These are phyloP conservation scores for Hypsopygia costalis DNA, from an alignment of 2,888 invertebrate genomes.

Conservation along the genomic window DNA sequence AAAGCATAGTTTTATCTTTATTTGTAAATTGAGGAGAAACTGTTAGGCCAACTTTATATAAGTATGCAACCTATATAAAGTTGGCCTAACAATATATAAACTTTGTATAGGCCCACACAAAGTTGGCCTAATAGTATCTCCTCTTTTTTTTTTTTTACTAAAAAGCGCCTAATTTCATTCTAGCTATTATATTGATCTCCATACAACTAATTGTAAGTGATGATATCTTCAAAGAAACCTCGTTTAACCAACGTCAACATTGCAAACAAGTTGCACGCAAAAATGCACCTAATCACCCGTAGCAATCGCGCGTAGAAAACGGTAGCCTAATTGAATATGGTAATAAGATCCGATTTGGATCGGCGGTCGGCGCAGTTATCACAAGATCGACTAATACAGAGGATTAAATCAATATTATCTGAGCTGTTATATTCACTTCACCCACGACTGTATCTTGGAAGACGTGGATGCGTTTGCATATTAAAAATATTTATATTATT, in stretches of 20 bases:
- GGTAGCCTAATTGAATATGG: conserved; percentile 36
- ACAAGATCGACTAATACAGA: conserved; percentile 30
- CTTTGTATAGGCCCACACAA: too few species aligned
- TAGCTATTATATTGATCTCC: too few species aligned
- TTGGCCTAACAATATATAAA: too few species aligned
- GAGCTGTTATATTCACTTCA: conserved; percentile 28
- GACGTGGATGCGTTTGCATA: conserved; percentile 21
- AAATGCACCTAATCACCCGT: conserved; percentile 18
- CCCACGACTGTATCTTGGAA: conserved; percentile 24
- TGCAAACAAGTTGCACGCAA: conserved; percentile 9
- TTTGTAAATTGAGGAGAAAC: too few species aligned
- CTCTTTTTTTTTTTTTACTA: too few species aligned
- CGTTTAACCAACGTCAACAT: neutral
- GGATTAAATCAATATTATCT: conserved; percentile 44
- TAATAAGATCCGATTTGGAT: conserved; percentile 37
- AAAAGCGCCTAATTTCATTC: too few species aligned
- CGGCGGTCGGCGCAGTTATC: conserved; percentile 26
- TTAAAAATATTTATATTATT: neutral
- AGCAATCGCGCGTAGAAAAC: conserved; percentile 24
- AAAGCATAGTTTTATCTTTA: too few species aligned
- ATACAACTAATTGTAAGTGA: neutral
- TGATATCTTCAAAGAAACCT: neutral
- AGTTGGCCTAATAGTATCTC: too few species aligned
- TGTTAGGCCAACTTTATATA: too few species aligned
- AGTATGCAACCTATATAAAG: too few species aligned